Base-by-base conservation (phyloP, 2,113 vertebrate species). In the Alouatta palliata region DNA sequence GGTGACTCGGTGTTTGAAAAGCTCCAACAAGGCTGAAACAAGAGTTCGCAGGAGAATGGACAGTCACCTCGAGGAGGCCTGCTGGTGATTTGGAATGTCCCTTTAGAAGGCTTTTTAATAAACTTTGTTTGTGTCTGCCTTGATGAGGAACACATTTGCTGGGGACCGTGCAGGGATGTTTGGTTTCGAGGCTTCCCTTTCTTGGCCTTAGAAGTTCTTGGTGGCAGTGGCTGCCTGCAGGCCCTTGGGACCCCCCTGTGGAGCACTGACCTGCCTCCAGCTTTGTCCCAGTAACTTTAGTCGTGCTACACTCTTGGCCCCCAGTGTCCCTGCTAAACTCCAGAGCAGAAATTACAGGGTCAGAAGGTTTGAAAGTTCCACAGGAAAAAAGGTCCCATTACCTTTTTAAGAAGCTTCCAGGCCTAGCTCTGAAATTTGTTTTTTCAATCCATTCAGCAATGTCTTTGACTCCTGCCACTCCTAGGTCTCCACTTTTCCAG, bases 111-210 rank as follows among this genome's bases (percentile, higher is more conserved):
- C 98, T 99, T 99, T 99, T 99, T 99, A 99, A 99, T 99, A 99
- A 99, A 99, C 99, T 99, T 99, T 99, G 99, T 99, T 99, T 99
- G 99, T 99, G 98, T 99, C 99, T 99, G 98, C 98, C 98, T 99
- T 99, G 99, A 99, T 99, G 99, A 99, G 98, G 99, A 99, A 99
- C 99, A 99, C 99, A 99, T 99, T 99, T 99, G 99, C 99, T 98
- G 96, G 98, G 98, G 98, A 98, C 98, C 97, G 98, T 98, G 98
- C 98, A 98, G 99, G 99, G 99, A 99, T 99, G 99, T 99, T 99
- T 99, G 98, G 98, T 99, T 99, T 98, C 97, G 95, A 98, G 98
- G 99, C 99, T 99, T 99, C 99, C 99, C 99, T 99, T 99, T 98
- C 98, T 98, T 98, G 99, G 98, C 98, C 98, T 99, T 99, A 99